Percentiles rank a stretch among this genome's conserved stretches.
Conservation (phyloP, 2,113 vertebrate genomes). For the Dipodomys ordii region DNA sequence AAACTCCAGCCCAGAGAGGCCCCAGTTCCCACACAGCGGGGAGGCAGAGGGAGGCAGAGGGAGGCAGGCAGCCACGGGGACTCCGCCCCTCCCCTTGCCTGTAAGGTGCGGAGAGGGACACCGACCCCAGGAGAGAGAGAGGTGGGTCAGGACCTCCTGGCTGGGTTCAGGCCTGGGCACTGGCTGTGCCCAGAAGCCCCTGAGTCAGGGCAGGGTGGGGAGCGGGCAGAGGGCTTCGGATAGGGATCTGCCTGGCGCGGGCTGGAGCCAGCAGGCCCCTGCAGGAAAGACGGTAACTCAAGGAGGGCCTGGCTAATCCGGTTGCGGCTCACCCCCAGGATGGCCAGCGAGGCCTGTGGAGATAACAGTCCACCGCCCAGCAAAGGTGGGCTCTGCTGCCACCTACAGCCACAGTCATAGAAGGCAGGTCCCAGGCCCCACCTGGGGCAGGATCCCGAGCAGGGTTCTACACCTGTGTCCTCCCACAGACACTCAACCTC, state of each 20-base stretch:
- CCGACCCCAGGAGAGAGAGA: too few relatives aligned
- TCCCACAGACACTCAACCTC: too few relatives aligned
- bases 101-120: not conserved
- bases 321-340: slow-evolving; percentile 54
- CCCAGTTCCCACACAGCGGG: not conserved
- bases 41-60: too few relatives aligned
- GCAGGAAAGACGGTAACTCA: slow-evolving; percentile 60
- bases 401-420: slow-evolving; percentile 84
- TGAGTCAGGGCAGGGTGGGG: not conserved
- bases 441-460: not conserved
- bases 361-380: not conserved
- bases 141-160: not conserved
- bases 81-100: too few relatives aligned
- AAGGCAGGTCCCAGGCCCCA: slow-evolving; percentile 65
- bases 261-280: not conserved
- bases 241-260: not conserved
- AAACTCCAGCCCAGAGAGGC: not conserved
- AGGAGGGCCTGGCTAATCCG: slow-evolving; percentile 63
- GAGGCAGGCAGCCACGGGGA: too few relatives aligned
- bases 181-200: not conserved
- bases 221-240: slow-evolving; percentile 27
- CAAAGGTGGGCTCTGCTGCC: slow-evolving; percentile 84
- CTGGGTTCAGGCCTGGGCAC: not conserved
- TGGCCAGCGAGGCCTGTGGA: not conserved
- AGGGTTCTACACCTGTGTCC: not conserved